Conservation (phyloP, 2,797 vertebrate species). For the Acomys russatus region DNA sequence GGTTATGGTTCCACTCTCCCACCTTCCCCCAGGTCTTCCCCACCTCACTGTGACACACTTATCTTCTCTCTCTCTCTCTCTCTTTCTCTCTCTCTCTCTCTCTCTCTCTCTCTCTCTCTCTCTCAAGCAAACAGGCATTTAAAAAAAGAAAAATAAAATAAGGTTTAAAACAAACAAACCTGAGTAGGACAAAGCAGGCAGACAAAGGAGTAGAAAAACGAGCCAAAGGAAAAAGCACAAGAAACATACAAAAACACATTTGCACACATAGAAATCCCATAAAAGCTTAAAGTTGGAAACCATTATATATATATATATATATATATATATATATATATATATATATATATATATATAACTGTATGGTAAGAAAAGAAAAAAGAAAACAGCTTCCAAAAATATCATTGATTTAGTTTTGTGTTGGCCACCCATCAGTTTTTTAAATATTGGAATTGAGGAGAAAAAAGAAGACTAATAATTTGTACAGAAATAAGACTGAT, state of each 20-base stretch:
- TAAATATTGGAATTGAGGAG: constrained; percentile 34
- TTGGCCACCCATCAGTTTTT: constrained; percentile 50
- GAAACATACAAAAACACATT: neutral
- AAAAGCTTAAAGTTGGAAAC: neutral
- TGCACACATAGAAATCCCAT: neutral
- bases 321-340: no score
- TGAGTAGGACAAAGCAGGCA: neutral
- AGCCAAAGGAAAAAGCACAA: neutral
- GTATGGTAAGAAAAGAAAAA: neutral
- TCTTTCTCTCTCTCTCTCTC: neutral
- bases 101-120: neutral
- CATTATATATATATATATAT: neutral
- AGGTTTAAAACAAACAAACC: neutral
- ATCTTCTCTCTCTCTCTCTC: neutral
- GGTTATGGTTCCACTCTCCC: neutral
- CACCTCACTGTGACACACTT: neutral
- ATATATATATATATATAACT: no score
- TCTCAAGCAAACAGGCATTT: neutral
- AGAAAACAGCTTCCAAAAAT: neutral
- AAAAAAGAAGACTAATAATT: constrained; percentile 40
- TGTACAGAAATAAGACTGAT: constrained; percentile 56
- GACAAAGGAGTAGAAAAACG: neutral
- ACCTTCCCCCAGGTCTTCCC: neutral
- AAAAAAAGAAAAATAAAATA: neutral
- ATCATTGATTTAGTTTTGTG: neutral